Evolutionary conservation across 2,888 invertebrate species (phyloP).

Genomic region (Sialis lutaria): DNA sequence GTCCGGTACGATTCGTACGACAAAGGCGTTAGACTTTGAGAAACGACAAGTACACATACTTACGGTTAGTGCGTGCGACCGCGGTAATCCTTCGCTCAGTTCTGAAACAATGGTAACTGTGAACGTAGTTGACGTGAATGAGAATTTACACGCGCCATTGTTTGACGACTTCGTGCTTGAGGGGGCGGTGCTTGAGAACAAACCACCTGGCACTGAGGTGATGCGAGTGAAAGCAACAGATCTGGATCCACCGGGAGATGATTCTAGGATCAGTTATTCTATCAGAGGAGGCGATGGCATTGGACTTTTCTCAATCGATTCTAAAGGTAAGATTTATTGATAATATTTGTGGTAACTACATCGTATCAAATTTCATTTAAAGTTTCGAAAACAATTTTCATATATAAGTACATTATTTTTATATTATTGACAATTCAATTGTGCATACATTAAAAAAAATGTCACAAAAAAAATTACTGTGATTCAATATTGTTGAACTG

Average conservation of each 20-base stretch:
- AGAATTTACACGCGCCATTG: slow-evolving; percentile 68
- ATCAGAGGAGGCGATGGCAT: slow-evolving; percentile 79
- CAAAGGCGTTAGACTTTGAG: slow-evolving; percentile 70
- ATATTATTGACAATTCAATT: too few relatives aligned
- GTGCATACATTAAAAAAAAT: too few relatives aligned
- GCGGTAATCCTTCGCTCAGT: slow-evolving; percentile 63
- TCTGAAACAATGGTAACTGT: slow-evolving; percentile 67
- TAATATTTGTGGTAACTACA: too few relatives aligned
- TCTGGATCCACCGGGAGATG: slow-evolving; percentile 60
- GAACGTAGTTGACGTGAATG: slow-evolving; percentile 86
- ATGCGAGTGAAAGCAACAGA: slow-evolving; percentile 64
- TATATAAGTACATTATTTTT: too few relatives aligned
- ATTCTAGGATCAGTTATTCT: slow-evolving; percentile 70
- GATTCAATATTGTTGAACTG: too few relatives aligned
- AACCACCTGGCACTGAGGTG: slow-evolving; percentile 57
- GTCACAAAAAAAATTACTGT: too few relatives aligned
- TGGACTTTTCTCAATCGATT: slow-evolving; percentile 81
- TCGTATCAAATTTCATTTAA: too few relatives aligned
- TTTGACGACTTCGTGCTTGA: slow-evolving; percentile 66
- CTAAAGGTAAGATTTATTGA: slow-evolving; percentile 45
- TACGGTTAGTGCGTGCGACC: slow-evolving; percentile 69
- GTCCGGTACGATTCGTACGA: slow-evolving; percentile 74
- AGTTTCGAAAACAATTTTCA: too few relatives aligned
- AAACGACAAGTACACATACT: slow-evolving; percentile 77
- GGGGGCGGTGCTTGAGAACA: slow-evolving; percentile 65